phyloP scores from a whole-genome alignment of 2,113 vertebrate species.

The Engystomops pustulosus region DNA sequence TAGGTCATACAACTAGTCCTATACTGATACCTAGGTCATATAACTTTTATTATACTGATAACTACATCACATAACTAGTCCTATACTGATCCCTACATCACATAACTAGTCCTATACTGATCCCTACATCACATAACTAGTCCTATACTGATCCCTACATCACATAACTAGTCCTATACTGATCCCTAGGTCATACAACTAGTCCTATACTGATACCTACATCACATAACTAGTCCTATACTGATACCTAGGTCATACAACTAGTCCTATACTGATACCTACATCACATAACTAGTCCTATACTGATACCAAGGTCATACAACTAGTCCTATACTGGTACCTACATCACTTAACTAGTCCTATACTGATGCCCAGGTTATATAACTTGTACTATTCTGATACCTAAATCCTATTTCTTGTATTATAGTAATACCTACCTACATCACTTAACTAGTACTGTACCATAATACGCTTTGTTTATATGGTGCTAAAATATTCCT shows the following conservation, averaged over 20 bases:
- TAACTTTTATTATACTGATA: not conserved
- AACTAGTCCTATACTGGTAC: not conserved
- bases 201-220: not conserved
- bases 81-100: not conserved
- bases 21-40: not conserved
- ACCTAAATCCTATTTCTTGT: not conserved
- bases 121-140: not conserved
- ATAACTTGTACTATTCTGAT: not conserved
- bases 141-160: not conserved
- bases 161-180: no score
- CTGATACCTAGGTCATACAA: not conserved
- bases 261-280: not conserved
- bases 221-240: not conserved
- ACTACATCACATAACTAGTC: not conserved
- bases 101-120: not conserved
- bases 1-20: not conserved
- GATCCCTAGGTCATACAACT: no score
- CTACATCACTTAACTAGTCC: not conserved
- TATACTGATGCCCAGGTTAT: not conserved
- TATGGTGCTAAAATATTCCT: not conserved
- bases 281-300: not conserved
- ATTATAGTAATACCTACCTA: not conserved
- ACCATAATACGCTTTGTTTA: not conserved
- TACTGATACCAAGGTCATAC: not conserved
- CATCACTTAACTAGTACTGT: not conserved